Conservation (phyloP, 2,888 invertebrate species). For the Lepidonotus clava region DNA sequence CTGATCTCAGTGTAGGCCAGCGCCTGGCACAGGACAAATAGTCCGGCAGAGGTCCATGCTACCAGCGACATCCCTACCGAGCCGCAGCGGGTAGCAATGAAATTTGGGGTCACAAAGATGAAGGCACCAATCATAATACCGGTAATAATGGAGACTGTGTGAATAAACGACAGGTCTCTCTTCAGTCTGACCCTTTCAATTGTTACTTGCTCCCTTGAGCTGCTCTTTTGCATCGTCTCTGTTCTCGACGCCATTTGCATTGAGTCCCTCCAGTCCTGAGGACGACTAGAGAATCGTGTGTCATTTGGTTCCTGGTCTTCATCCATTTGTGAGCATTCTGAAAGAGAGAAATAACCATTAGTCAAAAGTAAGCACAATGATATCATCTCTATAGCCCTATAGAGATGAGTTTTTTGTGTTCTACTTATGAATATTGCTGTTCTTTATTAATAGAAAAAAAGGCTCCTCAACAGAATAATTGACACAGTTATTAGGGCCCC, state of each 20-base stretch:
- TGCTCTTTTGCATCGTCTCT: neutral
- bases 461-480: too few relatives aligned
- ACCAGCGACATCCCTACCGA: neutral
- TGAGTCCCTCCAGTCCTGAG: neutral
- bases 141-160: neutral
- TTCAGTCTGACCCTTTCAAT: neutral
- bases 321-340: neutral
- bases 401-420: too few relatives aligned
- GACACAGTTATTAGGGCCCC: too few relatives aligned
- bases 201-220: neutral
- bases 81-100: neutral
- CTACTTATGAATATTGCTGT: too few relatives aligned
- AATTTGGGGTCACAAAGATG: constrained; percentile 15
- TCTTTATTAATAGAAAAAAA: too few relatives aligned
- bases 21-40: constrained; percentile 7
- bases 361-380: too few relatives aligned
- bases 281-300: too few relatives aligned
- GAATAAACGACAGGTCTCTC: neutral
- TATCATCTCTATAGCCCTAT: too few relatives aligned
- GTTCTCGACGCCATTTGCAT: neutral
- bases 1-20: constrained; percentile 11
- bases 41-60: neutral
- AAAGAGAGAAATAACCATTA: neutral
- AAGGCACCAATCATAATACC: constrained; percentile 11
- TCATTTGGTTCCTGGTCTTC: neutral